Conservation (phyloP, 2,888 invertebrate genomes). For the Cataglyphis cursor region DNA sequence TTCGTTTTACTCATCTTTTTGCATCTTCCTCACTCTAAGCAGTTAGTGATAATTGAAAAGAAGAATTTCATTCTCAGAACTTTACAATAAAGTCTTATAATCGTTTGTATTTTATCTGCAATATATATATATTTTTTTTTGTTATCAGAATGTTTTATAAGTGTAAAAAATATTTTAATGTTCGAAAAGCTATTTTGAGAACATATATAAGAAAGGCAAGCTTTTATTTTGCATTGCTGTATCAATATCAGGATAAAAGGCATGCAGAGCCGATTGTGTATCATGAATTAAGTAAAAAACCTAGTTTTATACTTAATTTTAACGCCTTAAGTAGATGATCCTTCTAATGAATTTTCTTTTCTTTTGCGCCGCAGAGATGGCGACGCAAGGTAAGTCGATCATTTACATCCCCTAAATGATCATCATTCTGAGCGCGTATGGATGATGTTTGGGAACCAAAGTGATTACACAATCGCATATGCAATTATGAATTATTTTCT, state of each 20-base stretch:
- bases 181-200: neutral
- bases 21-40: neutral
- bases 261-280: neutral
- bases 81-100: neutral
- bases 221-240: neutral
- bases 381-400: constrained; percentile 84
- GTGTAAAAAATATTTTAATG: neutral
- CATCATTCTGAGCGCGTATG: neutral
- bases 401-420: constrained; percentile 45
- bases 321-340: constrained; percentile 47
- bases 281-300: neutral
- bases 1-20: neutral
- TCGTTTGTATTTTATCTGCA: neutral
- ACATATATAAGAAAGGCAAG: neutral
- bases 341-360: constrained; percentile 80
- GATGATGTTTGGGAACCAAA: constrained; percentile 19
- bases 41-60: neutral
- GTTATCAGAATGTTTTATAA: neutral
- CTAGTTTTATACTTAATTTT: constrained; percentile 16
- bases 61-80: neutral
- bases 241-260: neutral
- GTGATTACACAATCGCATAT: constrained; percentile 7
- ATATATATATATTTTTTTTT: neutral
- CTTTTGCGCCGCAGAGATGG: constrained; percentile 85
- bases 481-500: constrained; percentile 46